These are phyloP conservation scores for Heterocephalus glaber DNA, from an alignment of 2,113 vertebrate species.

Conservation along the genomic window DNA sequence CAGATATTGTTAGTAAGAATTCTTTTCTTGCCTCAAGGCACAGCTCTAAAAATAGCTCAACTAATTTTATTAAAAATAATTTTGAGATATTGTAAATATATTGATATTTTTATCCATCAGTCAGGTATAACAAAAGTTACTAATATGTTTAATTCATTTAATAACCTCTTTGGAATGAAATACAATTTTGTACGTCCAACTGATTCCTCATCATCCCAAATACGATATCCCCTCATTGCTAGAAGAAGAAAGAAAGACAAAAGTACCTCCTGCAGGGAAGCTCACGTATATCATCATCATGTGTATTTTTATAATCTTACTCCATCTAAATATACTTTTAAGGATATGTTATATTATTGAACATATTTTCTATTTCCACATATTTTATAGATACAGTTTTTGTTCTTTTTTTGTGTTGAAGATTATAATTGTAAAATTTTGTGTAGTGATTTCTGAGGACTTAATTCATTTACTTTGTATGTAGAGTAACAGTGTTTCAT, in stretches of 20 bases:
- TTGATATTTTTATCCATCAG: not conserved
- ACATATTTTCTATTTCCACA: not conserved
- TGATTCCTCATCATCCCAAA: not conserved
- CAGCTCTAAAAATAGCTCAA: not conserved
- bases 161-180: not conserved
- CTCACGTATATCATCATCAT: fast-evolving
- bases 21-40: not conserved
- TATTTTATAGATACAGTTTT: not conserved
- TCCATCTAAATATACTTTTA: not conserved
- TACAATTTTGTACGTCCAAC: not conserved
- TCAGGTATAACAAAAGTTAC: not conserved
- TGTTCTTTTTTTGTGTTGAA: not conserved
- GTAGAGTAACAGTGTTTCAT: not conserved
- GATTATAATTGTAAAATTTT: not conserved
- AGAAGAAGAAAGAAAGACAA: not conserved
- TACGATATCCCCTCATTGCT: not conserved
- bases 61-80: not conserved
- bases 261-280: not conserved
- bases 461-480: not conserved
- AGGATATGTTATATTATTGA: not conserved
- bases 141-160: not conserved
- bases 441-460: not conserved
- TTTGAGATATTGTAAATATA: not conserved
- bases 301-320: not conserved
- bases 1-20: not conserved